Percentiles rank a stretch among this genome's conserved stretches.
Evolutionary conservation across 2,797 vertebrate species (phyloP).

Genomic region (Pseudotriccus pelzelni): DNA sequence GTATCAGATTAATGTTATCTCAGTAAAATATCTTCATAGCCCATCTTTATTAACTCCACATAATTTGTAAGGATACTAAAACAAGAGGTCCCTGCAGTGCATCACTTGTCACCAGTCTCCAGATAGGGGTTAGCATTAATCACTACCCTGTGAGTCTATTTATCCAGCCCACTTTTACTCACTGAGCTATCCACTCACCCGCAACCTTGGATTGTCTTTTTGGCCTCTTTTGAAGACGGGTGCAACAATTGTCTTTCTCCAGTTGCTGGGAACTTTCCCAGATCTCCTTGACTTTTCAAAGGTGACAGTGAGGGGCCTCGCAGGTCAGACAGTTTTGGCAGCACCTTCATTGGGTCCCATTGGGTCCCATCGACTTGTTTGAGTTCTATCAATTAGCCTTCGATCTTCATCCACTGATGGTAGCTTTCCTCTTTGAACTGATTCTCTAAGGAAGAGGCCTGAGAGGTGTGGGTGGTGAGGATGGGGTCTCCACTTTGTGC

Average conservation of each 20-base stretch:
- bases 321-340: not conserved
- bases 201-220: not conserved
- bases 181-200: not conserved
- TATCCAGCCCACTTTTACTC: not conserved
- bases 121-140: not conserved
- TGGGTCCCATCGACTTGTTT: not conserved
- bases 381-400: not conserved
- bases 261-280: not conserved
- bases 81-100: not conserved
- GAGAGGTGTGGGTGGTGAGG: not conserved
- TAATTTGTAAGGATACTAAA: not conserved
- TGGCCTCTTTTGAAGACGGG: not conserved
- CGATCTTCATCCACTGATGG: not conserved
- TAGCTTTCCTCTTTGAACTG: not conserved
- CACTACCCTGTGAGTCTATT: not conserved
- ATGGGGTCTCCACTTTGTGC: not conserved
- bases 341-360: not conserved
- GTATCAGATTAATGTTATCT: not conserved
- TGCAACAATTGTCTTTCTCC: not conserved
- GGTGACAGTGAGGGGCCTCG: not conserved
- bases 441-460: not conserved
- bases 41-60: not conserved
- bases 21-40: not conserved
- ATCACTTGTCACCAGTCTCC: not conserved
- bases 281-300: not conserved